Conservation (phyloP, 2,113 vertebrate genomes). For the Aspiorhynchus laticeps region DNA sequence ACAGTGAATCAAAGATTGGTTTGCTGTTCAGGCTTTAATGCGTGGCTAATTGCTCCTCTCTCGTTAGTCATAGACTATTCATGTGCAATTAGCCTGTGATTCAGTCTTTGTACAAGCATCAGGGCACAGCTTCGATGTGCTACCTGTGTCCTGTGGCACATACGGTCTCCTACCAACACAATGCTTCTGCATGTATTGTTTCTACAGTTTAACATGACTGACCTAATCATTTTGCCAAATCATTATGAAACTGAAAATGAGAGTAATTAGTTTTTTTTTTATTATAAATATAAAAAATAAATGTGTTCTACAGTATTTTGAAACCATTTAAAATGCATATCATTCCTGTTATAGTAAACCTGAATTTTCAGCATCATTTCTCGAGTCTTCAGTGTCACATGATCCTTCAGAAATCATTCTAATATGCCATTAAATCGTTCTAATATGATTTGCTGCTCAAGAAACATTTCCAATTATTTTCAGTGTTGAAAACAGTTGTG, state of each 20-base stretch:
- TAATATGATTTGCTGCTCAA: too few species aligned
- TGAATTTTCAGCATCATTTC: too few species aligned
- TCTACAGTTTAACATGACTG: background rate
- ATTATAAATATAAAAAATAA: too few species aligned
- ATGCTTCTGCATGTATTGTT: background rate
- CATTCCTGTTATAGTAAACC: background rate
- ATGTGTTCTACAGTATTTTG: too few species aligned
- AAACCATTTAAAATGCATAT: background rate
- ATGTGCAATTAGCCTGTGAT: conserved; percentile 68
- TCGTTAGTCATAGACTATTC: conserved; percentile 70
- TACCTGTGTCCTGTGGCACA: conserved; percentile 66
- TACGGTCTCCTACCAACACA: background rate
- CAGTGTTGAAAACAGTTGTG: too few species aligned
- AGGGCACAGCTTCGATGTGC: conserved; percentile 67
- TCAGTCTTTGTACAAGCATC: conserved; percentile 57
- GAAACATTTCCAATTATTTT: too few species aligned
- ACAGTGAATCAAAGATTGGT: conserved; percentile 55
- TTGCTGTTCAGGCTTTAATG: conserved; percentile 62
- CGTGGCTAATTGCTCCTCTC: conserved; percentile 66
- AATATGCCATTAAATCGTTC: too few species aligned
- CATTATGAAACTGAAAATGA: background rate
- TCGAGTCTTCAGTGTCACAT: too few species aligned
- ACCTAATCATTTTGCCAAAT: background rate
- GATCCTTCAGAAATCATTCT: too few species aligned
- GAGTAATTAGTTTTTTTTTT: background rate